Evolutionary conservation across 2,888 invertebrate genomes (phyloP), one percentile per base, ranked within the genome.

Genomic region (Machimus atricapillus): DNA sequence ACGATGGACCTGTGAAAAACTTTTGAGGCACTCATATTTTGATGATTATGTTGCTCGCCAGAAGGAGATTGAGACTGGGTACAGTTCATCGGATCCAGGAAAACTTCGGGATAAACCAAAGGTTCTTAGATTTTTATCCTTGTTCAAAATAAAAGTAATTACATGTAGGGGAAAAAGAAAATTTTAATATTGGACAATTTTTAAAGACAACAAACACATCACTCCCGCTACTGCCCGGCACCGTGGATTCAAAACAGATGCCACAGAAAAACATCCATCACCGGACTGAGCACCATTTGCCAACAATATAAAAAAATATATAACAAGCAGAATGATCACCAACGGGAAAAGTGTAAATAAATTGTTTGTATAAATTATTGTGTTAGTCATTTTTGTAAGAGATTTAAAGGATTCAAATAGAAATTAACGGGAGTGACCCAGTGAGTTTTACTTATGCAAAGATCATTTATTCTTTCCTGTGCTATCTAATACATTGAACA

Each of bases 21-120:
- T 99, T 76, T 93, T 98, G 86, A 95, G 96, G 89, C 99, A 99
- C 92, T 95, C 96, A 8, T 98, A 99, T 93, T 98, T 99, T 93
- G 97, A 97, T 90, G 96, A 97, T 91, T 97, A 97, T 91, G 94
- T 95, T 89, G 97, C 96, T 93, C 96, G 96, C 91, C 94, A 96
- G 88, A 97, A 97, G 8, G 96, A 96, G 88, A 89, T 91, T 88
- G 92, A 93, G 88, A 82, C 66, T 0, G 66, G 79, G 5, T 40
- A 86, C 5, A 90, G 90, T 85, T 43, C 73, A 31, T 37, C 23
- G 19, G 52, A 73, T 37, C 19, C 83, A 5, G 56, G 43, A 16
- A 94, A 95, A 88, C 94, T 94, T 90, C 90, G 94, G n/a, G 92
- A 93, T 89, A 93, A 93, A 88, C 95, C 95, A 89, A 94, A 95